Percentiles rank a stretch among this genome's conserved stretches.
Evolutionary conservation across 2,113 vertebrate genomes (phyloP).

Genomic region (Columbina picui): DNA sequence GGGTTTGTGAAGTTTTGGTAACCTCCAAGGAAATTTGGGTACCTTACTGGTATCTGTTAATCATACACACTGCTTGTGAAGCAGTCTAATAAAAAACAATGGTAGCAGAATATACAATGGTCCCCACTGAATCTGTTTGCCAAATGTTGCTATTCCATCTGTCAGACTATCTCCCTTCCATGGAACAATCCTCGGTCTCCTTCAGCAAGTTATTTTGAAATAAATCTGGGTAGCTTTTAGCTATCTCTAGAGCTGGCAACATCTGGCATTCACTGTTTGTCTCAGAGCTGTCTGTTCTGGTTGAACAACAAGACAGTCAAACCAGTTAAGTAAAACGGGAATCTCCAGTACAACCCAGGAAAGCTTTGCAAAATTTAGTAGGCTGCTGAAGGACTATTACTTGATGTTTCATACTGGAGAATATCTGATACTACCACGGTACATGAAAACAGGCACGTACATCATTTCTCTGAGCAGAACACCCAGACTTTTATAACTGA

Average conservation of each 20-base stretch:
- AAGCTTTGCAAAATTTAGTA: background rate
- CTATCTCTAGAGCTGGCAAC: background rate
- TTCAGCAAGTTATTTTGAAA: background rate
- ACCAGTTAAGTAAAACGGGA: background rate
- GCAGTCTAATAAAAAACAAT: background rate
- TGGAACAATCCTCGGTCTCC: background rate
- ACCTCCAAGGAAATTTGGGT: background rate
- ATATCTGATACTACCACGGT: background rate
- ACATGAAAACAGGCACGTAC: background rate
- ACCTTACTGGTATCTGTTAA: background rate
- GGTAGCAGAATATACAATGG: background rate
- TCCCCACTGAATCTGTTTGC: background rate
- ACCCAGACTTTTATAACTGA: background rate
- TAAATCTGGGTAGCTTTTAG: background rate
- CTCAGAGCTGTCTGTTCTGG: background rate
- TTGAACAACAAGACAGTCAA: background rate
- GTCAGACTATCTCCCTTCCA: background rate
- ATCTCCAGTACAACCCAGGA: background rate
- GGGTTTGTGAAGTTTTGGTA: background rate
- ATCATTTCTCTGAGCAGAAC: background rate
- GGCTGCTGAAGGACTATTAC: background rate
- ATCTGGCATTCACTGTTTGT: background rate
- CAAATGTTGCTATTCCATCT: background rate
- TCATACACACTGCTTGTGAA: background rate
- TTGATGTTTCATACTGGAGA: background rate